These are phyloP conservation scores for Clitarchus hookeri DNA, from an alignment of 2,888 invertebrate genomes.

Conservation along the genomic window DNA sequence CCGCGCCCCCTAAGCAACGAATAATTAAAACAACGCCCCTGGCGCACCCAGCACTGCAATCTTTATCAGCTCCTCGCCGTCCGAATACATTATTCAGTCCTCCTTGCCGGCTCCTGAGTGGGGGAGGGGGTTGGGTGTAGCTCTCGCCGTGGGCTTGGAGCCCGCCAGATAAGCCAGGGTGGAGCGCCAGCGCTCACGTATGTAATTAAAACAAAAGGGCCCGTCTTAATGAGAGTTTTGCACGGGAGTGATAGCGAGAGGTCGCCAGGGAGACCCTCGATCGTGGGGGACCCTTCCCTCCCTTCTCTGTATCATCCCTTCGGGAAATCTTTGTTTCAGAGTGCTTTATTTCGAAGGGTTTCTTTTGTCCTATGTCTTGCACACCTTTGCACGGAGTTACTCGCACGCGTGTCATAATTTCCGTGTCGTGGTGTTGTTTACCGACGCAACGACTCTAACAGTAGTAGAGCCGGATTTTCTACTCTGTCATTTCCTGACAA, in stretches of 20 bases:
- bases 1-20: neutral
- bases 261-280: neutral
- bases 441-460: too few relatives aligned
- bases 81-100: conserved; percentile 14
- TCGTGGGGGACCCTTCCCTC: neutral
- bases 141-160: neutral
- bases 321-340: neutral
- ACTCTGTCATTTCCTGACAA: too few relatives aligned
- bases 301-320: neutral
- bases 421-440: too few relatives aligned
- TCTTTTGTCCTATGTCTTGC: neutral
- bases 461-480: too few relatives aligned
- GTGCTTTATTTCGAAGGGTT: neutral
- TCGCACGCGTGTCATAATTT: neutral
- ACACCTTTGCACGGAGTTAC: neutral
- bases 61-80: conserved; percentile 14
- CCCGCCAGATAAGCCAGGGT: neutral
- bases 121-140: neutral
- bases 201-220: conserved; percentile 14
- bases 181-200: neutral
- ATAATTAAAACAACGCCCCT: conserved; percentile 14
- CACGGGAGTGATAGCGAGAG: conserved; percentile 10
- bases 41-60: conserved; percentile 2
- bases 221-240: conserved; percentile 14
- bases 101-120: neutral